Evolutionary conservation across 2,113 vertebrate species (phyloP).

Genomic region (Mobula hypostoma): DNA sequence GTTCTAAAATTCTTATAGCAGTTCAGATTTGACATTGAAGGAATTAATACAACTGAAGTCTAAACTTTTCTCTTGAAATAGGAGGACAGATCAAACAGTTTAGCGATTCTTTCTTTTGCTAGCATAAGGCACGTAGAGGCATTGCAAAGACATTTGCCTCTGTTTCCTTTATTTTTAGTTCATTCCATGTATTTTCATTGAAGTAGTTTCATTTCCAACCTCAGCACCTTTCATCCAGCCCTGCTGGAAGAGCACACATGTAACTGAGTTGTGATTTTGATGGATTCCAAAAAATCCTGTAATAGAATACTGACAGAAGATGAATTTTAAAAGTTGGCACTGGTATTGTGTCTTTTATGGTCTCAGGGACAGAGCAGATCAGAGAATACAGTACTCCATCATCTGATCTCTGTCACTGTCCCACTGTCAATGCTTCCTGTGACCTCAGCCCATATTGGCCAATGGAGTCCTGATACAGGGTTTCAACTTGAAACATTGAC

Average conservation of each 20-base stretch:
- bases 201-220: background rate
- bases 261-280: background rate
- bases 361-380: no score
- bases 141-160: background rate
- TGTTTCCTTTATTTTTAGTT: background rate
- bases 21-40: background rate
- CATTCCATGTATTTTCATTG: background rate
- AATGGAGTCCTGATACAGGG: no score
- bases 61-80: background rate
- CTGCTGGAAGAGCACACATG: background rate
- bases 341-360: no score
- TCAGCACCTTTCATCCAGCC: background rate
- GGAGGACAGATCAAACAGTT: background rate
- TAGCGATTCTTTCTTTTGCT: background rate
- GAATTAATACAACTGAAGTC: background rate
- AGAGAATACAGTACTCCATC: no score
- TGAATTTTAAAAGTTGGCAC: background rate
- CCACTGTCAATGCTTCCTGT: no score
- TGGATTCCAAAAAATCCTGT: background rate
- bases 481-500: no score
- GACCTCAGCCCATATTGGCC: no score
- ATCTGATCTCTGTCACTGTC: no score
- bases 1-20: background rate
- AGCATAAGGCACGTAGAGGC: background rate
- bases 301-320: background rate